These are phyloP conservation scores for Alosa alosa DNA, from an alignment of 2,113 vertebrate genomes.

Conservation along the genomic window DNA sequence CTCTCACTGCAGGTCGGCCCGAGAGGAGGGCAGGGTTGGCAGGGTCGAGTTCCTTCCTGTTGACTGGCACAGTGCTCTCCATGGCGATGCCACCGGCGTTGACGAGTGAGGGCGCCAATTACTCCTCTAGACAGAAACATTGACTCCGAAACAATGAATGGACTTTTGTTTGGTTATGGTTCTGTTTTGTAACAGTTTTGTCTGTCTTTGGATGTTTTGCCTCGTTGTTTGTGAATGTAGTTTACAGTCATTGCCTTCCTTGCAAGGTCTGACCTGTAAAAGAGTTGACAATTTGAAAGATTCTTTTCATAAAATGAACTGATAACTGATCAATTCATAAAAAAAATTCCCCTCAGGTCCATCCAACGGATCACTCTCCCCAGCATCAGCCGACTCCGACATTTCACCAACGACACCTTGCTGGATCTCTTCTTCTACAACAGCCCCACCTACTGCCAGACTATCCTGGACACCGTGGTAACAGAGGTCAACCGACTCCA, in stretches of 20 bases:
- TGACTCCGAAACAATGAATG: background rate
- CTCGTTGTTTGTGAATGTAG: background rate
- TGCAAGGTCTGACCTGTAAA: background rate
- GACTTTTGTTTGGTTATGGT: background rate
- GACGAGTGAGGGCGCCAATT: conserved; percentile 82
- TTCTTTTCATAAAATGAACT: background rate
- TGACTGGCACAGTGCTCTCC: conserved; percentile 94
- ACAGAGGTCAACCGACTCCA: conserved; percentile 92
- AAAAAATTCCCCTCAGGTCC: conserved; percentile 68
- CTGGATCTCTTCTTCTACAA: conserved; percentile 98
- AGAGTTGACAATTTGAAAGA: too few relatives aligned
- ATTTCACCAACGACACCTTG: conserved; percentile 97
- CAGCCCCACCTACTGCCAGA: conserved; percentile 96
- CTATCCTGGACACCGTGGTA: conserved; percentile 94
- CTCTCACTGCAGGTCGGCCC: conserved; percentile 85
- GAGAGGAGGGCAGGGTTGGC: conserved; percentile 80
- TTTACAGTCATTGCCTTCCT: background rate
- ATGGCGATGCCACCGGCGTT: conserved; percentile 87
- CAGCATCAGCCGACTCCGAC: conserved; percentile 91
- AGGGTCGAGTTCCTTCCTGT: conserved; percentile 96
- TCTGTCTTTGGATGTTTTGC: background rate
- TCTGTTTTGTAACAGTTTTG: background rate
- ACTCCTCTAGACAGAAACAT: background rate
- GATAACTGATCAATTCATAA: background rate
- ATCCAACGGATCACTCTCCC: conserved; percentile 93